A percentile compares a stretch with the other conserved stretches of the same genome.
These are phyloP conservation scores for Diaperis boleti DNA, from an alignment of 2,888 invertebrate species.

Conservation along the genomic window DNA sequence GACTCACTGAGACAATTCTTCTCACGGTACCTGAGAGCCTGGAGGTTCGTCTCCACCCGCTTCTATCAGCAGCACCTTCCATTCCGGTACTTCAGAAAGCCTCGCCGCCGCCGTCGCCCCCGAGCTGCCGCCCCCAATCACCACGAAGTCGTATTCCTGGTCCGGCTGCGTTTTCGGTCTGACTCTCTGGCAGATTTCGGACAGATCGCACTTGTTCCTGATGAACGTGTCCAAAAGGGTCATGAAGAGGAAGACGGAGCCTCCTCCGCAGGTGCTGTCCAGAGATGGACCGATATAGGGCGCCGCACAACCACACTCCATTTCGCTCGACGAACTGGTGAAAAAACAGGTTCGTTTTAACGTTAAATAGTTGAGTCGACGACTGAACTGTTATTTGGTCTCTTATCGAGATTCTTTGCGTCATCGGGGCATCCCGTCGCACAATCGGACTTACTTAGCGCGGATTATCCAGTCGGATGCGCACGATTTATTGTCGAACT, in stretches of 20 bases:
- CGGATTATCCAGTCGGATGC: conserved; percentile 36
- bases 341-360: conserved; percentile 41
- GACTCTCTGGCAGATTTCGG: conserved; percentile 74
- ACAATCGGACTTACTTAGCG: conserved; percentile 32
- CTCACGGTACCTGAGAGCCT: conserved; percentile 73
- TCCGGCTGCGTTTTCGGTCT: conserved; percentile 66
- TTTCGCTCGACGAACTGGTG: conserved; percentile 45
- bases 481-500: conserved; percentile 30
- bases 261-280: conserved; percentile 70
- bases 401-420: conserved; percentile 31
- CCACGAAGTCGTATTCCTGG: conserved; percentile 75
- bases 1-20: no score
- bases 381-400: conserved; percentile 38
- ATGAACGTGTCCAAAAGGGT: conserved; percentile 73
- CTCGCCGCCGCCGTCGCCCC: conserved; percentile 75
- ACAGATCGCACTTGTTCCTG: conserved; percentile 70
- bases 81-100: conserved; percentile 74
- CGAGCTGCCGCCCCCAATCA: conserved; percentile 76
- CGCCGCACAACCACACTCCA: conserved; percentile 71
- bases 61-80: conserved; percentile 79
- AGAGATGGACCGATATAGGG: conserved; percentile 72
- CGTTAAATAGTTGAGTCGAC: conserved; percentile 31
- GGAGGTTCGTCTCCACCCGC: conserved; percentile 80
- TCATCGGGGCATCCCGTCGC: conserved; percentile 35
- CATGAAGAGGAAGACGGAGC: conserved; percentile 76